Base-by-base conservation (phyloP, 2,797 vertebrate species). In the Podargus strigoides region DNA sequence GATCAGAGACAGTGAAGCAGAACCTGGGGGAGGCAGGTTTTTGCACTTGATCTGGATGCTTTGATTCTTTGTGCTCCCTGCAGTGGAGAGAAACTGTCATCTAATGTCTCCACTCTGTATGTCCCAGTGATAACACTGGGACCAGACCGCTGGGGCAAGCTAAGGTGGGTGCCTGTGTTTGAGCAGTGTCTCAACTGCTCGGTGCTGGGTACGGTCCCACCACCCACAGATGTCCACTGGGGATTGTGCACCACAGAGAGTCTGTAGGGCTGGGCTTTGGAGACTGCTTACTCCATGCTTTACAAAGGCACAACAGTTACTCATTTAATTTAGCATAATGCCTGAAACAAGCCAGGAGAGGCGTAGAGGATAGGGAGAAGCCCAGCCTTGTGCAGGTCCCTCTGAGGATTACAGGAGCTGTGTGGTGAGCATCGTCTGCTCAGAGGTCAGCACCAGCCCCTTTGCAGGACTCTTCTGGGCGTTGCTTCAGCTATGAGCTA, bases 71-170 rank as follows among this genome's bases (percentile, higher is more conserved):
- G 24, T 44, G 55, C 22, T 41, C 18, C 9, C 10, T 77, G 56
- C 0, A 0, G 6, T 46, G 42, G 42, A 67, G 46, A 59, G 55
- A 46, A 56, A 13, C 6, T 4, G 0, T 70, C 24, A 41, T 27
- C 41, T 0, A 0, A 2, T 49, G 17, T 32, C 7, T 66, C 18
- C 26, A 66, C 36, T 59, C 18, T 76, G 24, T 1, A 0, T 7
- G 11, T 32, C 30, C 27, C 10, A 32, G 44, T 28, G 67, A 24
- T 81, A 37, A 34, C 41, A 4, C 6, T 70, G 60, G 26, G 14
- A 79, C 58, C 67, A 36, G 32, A 30, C 14, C 0, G 0, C 18
- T 81, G 56, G 44, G 17, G 7, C 46, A 68, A 19, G 59, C 62
- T 75, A 11, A 84, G 16, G 13, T 46, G 19, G 12, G 5, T 76